A percentile compares a stretch with the other conserved stretches of the same genome.
Evolutionary conservation across 2,797 vertebrate species (phyloP).

Genomic region (Sus cebifrons): DNA sequence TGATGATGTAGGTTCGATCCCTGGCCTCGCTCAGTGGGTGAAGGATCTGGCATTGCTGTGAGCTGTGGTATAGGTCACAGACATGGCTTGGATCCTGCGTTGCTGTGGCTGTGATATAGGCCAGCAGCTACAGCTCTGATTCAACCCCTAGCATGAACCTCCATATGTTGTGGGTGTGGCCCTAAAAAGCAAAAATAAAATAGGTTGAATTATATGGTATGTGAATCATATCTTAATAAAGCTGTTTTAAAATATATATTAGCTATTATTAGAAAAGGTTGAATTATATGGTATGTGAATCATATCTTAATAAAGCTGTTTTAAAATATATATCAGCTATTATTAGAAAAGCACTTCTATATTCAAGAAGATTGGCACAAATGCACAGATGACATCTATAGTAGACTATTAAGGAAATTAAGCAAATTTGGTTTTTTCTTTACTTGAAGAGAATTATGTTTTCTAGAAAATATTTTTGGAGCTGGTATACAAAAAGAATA

Average conservation of each 20-base stretch:
- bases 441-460: background rate
- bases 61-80: too few species aligned
- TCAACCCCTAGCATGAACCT: too few species aligned
- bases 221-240: background rate
- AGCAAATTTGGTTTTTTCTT: background rate
- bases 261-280: background rate
- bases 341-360: background rate
- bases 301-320: background rate
- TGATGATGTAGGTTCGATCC: too few species aligned
- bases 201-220: background rate
- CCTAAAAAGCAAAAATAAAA: too few species aligned
- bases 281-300: background rate
- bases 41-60: too few species aligned
- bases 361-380: constrained; percentile 15
- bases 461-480: constrained; percentile 5
- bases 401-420: background rate
- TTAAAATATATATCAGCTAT: constrained; percentile 5
- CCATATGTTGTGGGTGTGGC: too few species aligned
- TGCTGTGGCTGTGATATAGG: too few species aligned
- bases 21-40: too few species aligned
- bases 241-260: constrained; percentile 14
- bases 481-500: background rate
- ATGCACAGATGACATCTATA: background rate
- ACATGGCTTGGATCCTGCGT: too few species aligned
- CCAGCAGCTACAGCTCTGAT: too few species aligned